Conservation (phyloP, 2,888 invertebrate genomes). For the Pycnomerus fuliginosus region DNA sequence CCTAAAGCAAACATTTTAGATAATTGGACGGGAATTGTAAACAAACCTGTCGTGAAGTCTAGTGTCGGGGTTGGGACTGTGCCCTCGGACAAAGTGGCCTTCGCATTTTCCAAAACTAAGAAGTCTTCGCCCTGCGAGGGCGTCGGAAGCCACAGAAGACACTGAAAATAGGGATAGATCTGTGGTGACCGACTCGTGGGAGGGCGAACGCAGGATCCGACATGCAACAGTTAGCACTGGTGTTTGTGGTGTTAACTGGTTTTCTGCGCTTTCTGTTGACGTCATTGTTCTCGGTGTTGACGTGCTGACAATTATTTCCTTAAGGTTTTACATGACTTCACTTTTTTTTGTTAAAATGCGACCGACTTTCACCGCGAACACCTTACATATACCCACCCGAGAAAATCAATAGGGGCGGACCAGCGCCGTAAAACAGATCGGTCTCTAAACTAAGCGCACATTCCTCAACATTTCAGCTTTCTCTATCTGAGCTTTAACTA, state of each 20-base stretch:
- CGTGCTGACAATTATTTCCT: background rate
- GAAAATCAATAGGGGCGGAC: constrained; percentile 32
- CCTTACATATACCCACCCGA: constrained; percentile 27
- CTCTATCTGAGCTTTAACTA: too few relatives aligned
- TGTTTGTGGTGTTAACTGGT: constrained; percentile 51
- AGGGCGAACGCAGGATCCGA: constrained; percentile 73
- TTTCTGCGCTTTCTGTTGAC: constrained; percentile 25
- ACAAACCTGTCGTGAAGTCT: constrained; percentile 38
- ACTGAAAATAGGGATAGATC: constrained; percentile 78
- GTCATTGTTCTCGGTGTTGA: constrained; percentile 14
- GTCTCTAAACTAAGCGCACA: background rate
- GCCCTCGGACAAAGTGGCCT: constrained; percentile 57
- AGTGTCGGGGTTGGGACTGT: constrained; percentile 72
- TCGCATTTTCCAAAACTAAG: constrained; percentile 58
- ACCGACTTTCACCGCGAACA: constrained; percentile 5
- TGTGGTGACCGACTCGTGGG: constrained; percentile 82
- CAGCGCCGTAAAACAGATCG: constrained; percentile 28
- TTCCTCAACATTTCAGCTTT: too few relatives aligned
- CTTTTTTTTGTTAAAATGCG: constrained; percentile 8
- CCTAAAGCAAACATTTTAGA: constrained; percentile 39
- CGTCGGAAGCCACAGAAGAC: constrained; percentile 60
- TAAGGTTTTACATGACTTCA: constrained; percentile 4
- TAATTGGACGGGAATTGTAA: background rate
- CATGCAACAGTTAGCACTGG: constrained; percentile 58
- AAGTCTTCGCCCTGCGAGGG: constrained; percentile 50